Evolutionary conservation across 2,888 invertebrate species (phyloP), one percentile per base, ranked within the genome.

Genomic region (Oscheius onirici): DNA sequence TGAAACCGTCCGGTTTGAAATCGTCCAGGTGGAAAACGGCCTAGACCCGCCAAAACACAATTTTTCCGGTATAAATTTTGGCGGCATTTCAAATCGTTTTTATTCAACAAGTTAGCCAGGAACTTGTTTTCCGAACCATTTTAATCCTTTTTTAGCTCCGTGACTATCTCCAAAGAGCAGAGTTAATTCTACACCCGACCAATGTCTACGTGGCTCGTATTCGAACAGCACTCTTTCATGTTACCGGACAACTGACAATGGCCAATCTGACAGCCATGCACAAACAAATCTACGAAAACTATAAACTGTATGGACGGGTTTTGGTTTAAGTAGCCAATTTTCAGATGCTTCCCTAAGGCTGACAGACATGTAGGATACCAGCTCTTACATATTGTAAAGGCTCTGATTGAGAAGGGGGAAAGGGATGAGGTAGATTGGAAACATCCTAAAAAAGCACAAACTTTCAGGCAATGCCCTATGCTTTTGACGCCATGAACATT

Each of bases 401-500:
- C 81, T 1, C 65, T 87, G 24, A 78, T 87, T 26, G 79, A 84
- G 52, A 68, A 80, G 15, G 83, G 79, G 3, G 69, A 81, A 26
- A 74, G 87, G 57, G 78, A 80, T 11, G 83, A 84, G 61, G 79
- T 79, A 58, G 2, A 28, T 22, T 15, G 0, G 28, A 20, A 60
- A 55, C 24, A 17, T n/a, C n/a, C n/a, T n/a, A n/a, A n/a, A n/a
- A n/a, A n/a, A n/a, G n/a, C n/a, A n/a, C n/a, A n/a, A n/a, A 5
- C 28, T 75, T 71, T n/a, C 67, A 79, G 71, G 87, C 87, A 1
- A 79, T 82, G 46, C 75, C 80, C 6, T 86, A 85, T 63, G 85
- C 86, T 24, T 87, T 82, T 72, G 87, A 87, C 60, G 87, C 86
- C 0, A 87, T 87, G 87, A 81, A 82, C 61, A 86, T 87, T n/a